Base-by-base conservation (phyloP, 2,888 invertebrate genomes). In the Halictus ligatus region DNA sequence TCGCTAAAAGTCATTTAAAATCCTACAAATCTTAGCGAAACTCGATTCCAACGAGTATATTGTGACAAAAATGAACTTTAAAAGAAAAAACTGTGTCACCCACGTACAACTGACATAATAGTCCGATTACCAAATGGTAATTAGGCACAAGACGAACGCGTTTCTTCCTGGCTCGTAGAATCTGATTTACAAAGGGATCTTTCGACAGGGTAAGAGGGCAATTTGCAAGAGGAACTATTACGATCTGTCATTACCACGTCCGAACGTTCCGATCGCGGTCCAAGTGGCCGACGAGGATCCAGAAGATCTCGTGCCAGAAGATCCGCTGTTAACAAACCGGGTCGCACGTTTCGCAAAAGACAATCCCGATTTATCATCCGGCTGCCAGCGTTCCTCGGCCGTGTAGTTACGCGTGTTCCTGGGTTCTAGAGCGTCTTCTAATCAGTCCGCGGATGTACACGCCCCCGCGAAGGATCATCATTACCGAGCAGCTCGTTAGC, bases 401-500 rank as follows among this genome's bases (percentile, higher is more conserved):
- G 75, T 90, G 91, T 89, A 90, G 75, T 64, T 89, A 91, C 91
- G 88, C 89, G 84, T 92, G 91, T 92, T 92, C 88, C 88, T 92
- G 89, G 88, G 88, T 92, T 92, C 89, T 87, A 90, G 80, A 84
- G 80, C 88, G 86, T 78, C 75, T 84, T 89, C 91, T 91, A 92
- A 92, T 93, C 92, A 91, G 89, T 87, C 35, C 77, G 67, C 76
- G 80, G 18, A 83, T 84, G 89, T 90, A 89, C 83, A 78, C 81
- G 89, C 88, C 78, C 85, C 76, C 83, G 85, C 79, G 69, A 18
- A 77, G 88, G 90, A 90, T 91, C 90, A 91, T 92, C 90, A 92
- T 91, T 89, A 90, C 91, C 85, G 81, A 18, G 89, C 90, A 83
- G 89, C 91, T 93, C 92, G 92, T 93, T 92, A 92, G 89, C 6